Evolutionary conservation across 2,797 vertebrate genomes (phyloP).

Genomic region (Poeciliopsis turneri): DNA sequence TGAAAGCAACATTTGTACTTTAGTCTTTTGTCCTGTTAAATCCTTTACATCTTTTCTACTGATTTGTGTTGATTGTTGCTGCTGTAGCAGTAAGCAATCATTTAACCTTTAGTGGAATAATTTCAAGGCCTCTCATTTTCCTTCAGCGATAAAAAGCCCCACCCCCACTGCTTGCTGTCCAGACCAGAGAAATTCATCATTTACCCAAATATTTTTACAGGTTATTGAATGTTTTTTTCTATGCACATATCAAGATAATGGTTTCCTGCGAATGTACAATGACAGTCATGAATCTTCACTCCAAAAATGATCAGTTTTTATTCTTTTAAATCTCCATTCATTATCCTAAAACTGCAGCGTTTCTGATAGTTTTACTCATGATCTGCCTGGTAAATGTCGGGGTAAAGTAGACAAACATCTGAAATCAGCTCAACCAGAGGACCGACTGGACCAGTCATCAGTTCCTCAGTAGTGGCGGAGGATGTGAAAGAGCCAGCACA

Average conservation of each 20-base stretch:
- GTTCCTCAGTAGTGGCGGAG: constrained; percentile 47
- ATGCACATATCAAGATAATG: constrained; percentile 28
- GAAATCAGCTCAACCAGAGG: constrained; percentile 58
- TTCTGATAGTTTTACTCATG: constrained; percentile 12
- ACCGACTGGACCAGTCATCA: constrained; percentile 43
- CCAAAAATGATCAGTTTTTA: background rate
- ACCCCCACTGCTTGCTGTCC: constrained; percentile 50
- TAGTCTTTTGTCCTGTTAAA: background rate
- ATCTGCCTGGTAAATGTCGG: constrained; percentile 42
- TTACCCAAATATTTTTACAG: constrained; percentile 46
- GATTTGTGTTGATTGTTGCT: constrained; percentile 20
- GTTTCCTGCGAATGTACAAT: background rate
- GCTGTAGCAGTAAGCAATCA: constrained; percentile 23
- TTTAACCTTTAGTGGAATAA: constrained; percentile 40
- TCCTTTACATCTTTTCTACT: constrained; percentile 8
- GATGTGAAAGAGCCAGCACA: constrained; percentile 66
- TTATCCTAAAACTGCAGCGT: background rate
- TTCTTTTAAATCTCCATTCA: background rate
- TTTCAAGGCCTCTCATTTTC: constrained; percentile 26
- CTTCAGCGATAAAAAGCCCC: constrained; percentile 34
- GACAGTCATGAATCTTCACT: background rate
- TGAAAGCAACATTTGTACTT: background rate
- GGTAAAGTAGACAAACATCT: constrained; percentile 29
- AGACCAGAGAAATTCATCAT: constrained; percentile 62
- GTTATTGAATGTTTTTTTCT: constrained; percentile 36